Evolutionary conservation across 2,797 vertebrate species (phyloP), one percentile per base, ranked within the genome.

Genomic region (Sorex maritimensis): DNA sequence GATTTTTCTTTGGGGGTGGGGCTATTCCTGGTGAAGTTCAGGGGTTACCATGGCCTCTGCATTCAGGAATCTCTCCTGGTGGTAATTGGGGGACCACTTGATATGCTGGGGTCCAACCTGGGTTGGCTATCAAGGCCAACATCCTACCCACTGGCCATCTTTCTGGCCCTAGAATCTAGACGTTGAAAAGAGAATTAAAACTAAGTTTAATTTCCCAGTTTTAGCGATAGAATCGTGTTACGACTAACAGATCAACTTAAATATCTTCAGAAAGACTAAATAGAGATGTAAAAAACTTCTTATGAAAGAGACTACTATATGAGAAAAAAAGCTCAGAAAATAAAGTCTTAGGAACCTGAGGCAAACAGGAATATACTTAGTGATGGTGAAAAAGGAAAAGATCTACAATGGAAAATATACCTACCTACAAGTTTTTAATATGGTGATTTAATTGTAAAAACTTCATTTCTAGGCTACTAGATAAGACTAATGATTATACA

Each of bases 311-410:
- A 84, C 82, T 63, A 84, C 71, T 28, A 23, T 28, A 19, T 58
- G 34, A 92, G 74, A 74, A 91, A 92, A 92, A 49, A 9, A 86
- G 72, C 74, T 86, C 81, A 93, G 65, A 92, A 95, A 61, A 77
- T 63, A 92, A 92, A 75, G 86, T 71, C 8, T 71, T 26, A 88
- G 87, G 55, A 92, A 77, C 28, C 23, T 49, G 79, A 49, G 69
- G 21, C 41, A 92, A 95, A 88, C 17, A 89, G 94, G 55, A 93
- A 86, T 95, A 88, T 80, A 34, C 58, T 81, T 26, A 72, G 61
- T 55, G 81, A 92, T 8, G 58, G 13, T 67, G 85, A 74, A 68
- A 75, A n/a, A 67, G 24, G 41, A 91, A 88, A 90, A 71, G 10
- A 74, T 52, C 81, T 74, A 71, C 24, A 81, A 46, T 85, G 89